Base-by-base conservation (phyloP, 64 coral and sea anemone genomes). In the Montipora sp. region DNA sequence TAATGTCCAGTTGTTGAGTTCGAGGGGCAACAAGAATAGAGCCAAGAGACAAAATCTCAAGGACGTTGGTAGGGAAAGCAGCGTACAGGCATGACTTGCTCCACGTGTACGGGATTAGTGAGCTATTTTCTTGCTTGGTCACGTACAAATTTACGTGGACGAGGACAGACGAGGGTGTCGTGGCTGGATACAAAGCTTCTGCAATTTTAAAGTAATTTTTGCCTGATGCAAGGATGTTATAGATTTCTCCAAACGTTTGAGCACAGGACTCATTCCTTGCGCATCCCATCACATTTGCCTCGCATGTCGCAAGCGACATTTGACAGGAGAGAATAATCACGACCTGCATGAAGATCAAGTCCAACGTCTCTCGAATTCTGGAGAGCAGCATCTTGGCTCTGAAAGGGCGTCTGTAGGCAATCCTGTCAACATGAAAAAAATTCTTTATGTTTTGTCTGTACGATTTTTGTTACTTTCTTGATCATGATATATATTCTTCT, bases 41-140 rank as follows among this genome's bases (percentile, higher is more conserved):
- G 24, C 80, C 81, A 21, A 70, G 43, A 49, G 81, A 84, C 12
- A 84, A 21, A 16, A 84, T 0, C 8, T 68, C 63, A 49, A 84
- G 60, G 18, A 48, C 60, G 1, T 0, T 9, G 0, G 36, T 7
- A 70, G 81, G 81, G 5, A 84, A 48, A 21, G 24, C 81, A 5
- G 60, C 81, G 12, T 69, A 84, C 1, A 84, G 16, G 19, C 59
- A 84, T 20, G 43, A 69, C 81, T 67, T 84, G 36, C 81, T 68
- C 81, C 81, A 67, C 0, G 81, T 69, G 81, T 84, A 84, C 0
- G 9, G 1, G 44, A 11, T 60, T 47, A 60, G 60, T 70, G 13
- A n/a, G 8, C 23, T 47, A n/a, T 70, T 50, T 19, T 68, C 81
- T 47, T 61, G 68, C 7, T 43, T 14, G 47, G 63, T 48, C 13